A percentile compares a stretch with the other conserved stretches of the same genome.
Evolutionary conservation across 1,140 invertebrate genomes (phyloP).

Genomic region (Phymorhynchus buccinoides): DNA sequence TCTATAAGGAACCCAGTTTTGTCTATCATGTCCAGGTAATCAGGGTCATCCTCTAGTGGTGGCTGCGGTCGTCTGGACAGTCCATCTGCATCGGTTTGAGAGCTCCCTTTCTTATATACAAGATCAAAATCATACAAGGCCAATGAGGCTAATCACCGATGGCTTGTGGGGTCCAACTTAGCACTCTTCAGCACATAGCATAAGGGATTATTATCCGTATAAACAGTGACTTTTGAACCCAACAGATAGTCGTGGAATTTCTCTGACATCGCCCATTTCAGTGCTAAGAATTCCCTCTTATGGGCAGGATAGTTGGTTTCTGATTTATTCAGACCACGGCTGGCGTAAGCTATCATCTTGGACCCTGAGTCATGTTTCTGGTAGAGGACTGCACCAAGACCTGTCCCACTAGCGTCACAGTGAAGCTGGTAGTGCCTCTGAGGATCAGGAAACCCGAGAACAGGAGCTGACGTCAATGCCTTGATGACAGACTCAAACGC

Average conservation of each 20-base stretch:
- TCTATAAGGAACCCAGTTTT: neutral
- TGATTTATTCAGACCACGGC: conserved; percentile 29
- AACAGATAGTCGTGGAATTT: conserved; percentile 45
- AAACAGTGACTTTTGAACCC: conserved; percentile 36
- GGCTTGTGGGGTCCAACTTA: conserved; percentile 1
- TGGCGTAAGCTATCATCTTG: conserved; percentile 53
- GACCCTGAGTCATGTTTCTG: conserved; percentile 51
- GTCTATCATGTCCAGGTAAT: neutral
- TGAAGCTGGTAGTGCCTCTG: conserved; percentile 49
- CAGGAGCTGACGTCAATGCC: conserved; percentile 33
- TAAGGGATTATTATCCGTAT: conserved; percentile 46
- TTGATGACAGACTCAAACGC: neutral
- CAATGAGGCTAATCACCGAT: conserved; percentile 21
- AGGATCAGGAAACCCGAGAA: conserved; percentile 50
- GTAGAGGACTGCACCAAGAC: conserved; percentile 60
- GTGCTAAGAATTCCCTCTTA: conserved; percentile 40
- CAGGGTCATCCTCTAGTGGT: neutral
- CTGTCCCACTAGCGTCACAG: conserved; percentile 49
- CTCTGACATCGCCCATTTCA: conserved; percentile 35
- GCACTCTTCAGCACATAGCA: conserved; percentile 31
- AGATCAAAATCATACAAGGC: conserved; percentile 35
- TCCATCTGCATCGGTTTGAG: conserved; percentile 22
- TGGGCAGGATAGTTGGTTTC: conserved; percentile 45
- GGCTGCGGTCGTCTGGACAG: neutral
- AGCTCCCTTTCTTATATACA: conserved; percentile 26